Base-by-base conservation (phyloP, 2,888 invertebrate species). In the Drosophila cognata region DNA sequence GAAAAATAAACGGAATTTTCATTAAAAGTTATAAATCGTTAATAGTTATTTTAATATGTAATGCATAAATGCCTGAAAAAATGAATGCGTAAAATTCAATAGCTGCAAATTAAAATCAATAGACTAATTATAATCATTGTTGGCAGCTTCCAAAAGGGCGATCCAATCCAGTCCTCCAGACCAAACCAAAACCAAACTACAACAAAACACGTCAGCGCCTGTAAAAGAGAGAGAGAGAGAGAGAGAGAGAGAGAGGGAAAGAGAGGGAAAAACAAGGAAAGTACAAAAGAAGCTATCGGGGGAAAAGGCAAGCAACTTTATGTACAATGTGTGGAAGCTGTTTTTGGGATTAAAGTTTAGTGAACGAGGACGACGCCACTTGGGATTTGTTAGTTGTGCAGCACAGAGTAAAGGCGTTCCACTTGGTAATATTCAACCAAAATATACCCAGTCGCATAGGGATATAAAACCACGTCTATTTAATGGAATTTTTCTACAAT, bases 151-250 rank as follows among this genome's bases (percentile, higher is more conserved):
- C 63, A 60, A 60, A 55, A 36, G 48, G 55, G 55, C 59, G 29
- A 55, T 65, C 68, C 63, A 35, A 43, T 74, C 62, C 76, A 68
- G 43, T 66, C 62, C 55, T 74, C 69, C 71, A 63, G 57, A 56
- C 70, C 88, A 72, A 81, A 82, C 86, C 84, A 83, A 82, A 85
- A 84, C 87, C 85, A 85, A 86, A 89, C 87, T 88, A 85, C 87
- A 89, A 82, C 89, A 74, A 82, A 74, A 56, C 72, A 64, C 59
- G 66, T 55, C 74, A 82, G 71, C 77, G 85, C 78, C 89, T 87
- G 85, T 10, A 67, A 82, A 81, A 62, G 78, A 50, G 56, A 60
- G 2, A 48, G 10, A 74, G 46, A 60, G 46, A 60, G 51, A 55
- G 33, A 64, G 58, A 72, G 48, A 56, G 5, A 35, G 35, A 16